Evolutionary conservation across 2,113 vertebrate species (phyloP), one percentile per base, ranked within the genome.

Genomic region (Pyrgilauda ruficollis): DNA sequence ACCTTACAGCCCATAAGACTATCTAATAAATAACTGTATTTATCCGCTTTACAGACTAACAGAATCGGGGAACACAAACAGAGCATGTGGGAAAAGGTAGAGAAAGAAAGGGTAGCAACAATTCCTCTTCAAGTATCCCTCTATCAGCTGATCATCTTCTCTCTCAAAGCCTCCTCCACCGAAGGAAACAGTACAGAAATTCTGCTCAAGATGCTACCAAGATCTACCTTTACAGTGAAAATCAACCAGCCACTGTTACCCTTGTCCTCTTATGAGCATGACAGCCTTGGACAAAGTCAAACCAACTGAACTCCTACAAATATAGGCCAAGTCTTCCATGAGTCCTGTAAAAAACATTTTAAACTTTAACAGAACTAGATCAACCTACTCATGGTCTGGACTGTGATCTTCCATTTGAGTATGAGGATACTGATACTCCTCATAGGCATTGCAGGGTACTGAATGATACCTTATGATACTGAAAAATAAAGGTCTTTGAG

Each of bases 291-390:
- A 58, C 13, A 46, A 86, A 73, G 23, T 28, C 43, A 78, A 58
- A 70, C 13, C 28, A 80, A 18, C 27, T 31, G 5, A 89, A 41
- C 28, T 58, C 23, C 23, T 73, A 17, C 13, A 33, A 69, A 14
- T 7, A 58, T 0, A 35, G 8, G 22, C 41, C 9, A 35, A 55
- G 3, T 37, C 33, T 66, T 80, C 55, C 46, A 41, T 0, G 2
- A 63, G 8, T 37, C 50, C 87, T 33, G 7, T 12, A 62, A 61
- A 59, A 74, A 83, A 73, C 7, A 31, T 11, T 6, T 37, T 26
- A 37, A 84, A 86, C 8, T 35, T 67, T 10, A 56, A 18, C 1
- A 41, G 27, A 66, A 8, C 10, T 18, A 47, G 13, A 90, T n/a
- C 41, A 53, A 84, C 43, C 7, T 24, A 53, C 9, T 43, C 1